phyloP scores from a whole-genome alignment of 2,113 vertebrate species.

The Lophura nycthemera region DNA sequence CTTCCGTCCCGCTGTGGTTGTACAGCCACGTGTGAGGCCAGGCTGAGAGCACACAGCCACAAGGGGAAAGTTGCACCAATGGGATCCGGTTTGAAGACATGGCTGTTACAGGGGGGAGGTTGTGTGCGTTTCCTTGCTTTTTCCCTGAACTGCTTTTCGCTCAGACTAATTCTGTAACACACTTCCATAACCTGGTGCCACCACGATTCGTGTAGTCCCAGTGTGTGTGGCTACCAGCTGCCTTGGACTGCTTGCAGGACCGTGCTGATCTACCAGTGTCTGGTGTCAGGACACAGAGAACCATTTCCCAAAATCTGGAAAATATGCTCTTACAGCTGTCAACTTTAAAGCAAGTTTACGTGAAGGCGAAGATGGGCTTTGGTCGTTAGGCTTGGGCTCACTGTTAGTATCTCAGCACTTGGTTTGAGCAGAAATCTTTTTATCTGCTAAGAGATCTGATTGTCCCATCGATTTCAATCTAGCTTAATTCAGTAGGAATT shows the following conservation, averaged over 20 bases:
- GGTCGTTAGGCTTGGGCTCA: background rate
- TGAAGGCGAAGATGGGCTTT: background rate
- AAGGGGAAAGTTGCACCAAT: background rate
- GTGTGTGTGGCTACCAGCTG: background rate
- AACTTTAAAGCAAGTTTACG: background rate
- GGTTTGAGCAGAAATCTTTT: background rate
- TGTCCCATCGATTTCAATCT: background rate
- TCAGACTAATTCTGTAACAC: background rate
- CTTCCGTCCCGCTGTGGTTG: background rate
- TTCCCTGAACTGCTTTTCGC: background rate
- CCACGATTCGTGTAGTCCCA: no score
- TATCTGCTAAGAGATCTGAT: background rate
- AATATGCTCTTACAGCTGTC: background rate
- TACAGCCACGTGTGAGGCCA: background rate
- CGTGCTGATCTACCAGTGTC: background rate
- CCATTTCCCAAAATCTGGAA: background rate
- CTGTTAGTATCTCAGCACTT: accelerated
- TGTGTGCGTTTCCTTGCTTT: background rate
- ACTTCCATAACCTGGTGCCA: background rate
- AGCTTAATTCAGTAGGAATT: background rate
- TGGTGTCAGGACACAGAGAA: background rate
- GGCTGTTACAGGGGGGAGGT: background rate
- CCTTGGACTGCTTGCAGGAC: background rate
- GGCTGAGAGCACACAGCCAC: background rate
- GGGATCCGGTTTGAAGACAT: background rate